A percentile compares a stretch with the other conserved stretches of the same genome.
phyloP scores from a whole-genome alignment of 2,113 vertebrate species.

The Microtus ochrogaster region DNA sequence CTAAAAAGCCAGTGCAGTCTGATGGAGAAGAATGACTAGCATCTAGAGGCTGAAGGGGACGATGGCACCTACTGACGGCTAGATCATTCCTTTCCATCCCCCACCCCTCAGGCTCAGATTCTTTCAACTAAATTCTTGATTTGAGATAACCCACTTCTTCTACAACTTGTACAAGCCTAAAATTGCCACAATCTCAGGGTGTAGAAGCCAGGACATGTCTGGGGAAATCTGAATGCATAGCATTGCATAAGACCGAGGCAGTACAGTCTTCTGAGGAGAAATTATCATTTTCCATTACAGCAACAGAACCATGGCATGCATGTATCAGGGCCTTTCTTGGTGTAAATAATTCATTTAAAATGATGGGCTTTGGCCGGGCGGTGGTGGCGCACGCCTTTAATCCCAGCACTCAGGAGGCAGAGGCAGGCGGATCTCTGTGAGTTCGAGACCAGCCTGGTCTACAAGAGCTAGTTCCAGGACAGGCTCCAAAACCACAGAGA shows the following conservation, averaged over 20 bases:
- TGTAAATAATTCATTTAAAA: not conserved
- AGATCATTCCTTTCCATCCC: not conserved
- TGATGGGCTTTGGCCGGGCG: not conserved
- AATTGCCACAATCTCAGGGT: not conserved
- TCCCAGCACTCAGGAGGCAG: too few species aligned
- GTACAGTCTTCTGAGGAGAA: not conserved
- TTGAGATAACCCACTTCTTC: not conserved
- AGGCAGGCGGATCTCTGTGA: too few species aligned
- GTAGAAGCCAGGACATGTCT: not conserved
- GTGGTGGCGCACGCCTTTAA: too few species aligned
- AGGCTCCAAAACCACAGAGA: too few species aligned
- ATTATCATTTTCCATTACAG: not conserved
- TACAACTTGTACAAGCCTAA: not conserved
- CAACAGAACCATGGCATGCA: not conserved
- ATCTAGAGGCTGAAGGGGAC: not conserved
- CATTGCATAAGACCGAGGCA: not conserved
- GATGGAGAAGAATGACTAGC: not conserved
- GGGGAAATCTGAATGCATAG: not conserved
- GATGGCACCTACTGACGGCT: not conserved
- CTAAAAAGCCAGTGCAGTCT: not conserved
- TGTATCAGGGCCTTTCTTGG: not conserved
- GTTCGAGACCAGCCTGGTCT: too few species aligned
- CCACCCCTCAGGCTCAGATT: not conserved
- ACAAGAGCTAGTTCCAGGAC: too few species aligned
- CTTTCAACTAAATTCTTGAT: not conserved